A percentile compares a stretch with the other conserved stretches of the same genome.
These are phyloP conservation scores for Drosophila arawakana DNA, from an alignment of 1,140 invertebrate genomes.

Conservation along the genomic window DNA sequence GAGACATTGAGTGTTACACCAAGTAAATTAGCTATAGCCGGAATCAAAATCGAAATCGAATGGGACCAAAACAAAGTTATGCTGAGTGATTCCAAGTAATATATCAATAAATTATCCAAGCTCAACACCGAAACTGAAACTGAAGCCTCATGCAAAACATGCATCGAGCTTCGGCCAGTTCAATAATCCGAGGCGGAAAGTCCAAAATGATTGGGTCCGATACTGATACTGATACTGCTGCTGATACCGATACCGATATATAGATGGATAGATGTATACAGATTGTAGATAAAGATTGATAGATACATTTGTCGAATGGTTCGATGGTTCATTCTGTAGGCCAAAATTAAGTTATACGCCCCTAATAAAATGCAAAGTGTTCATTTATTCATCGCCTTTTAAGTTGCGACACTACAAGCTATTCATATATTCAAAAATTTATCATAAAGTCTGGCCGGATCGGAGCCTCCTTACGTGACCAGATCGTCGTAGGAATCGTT, in stretches of 20 bases:
- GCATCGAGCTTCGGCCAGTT: constrained; percentile 43
- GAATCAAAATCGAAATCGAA: constrained; percentile 60
- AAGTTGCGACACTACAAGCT: constrained; percentile 69
- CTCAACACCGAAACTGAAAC: constrained; percentile 11
- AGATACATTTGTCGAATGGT: constrained; percentile 15
- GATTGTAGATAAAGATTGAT: constrained; percentile 7
- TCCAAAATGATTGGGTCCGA: constrained; percentile 38
- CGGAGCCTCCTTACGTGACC: constrained; percentile 67
- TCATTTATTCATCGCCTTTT: constrained; percentile 72
- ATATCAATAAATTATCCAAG: constrained; percentile 80
- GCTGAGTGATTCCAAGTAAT: constrained; percentile 81
- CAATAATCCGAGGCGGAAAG: constrained; percentile 52
- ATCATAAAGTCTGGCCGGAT: constrained; percentile 66
- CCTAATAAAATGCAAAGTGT: constrained; percentile 65
- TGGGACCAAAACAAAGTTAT: constrained; percentile 68
- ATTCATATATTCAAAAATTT: constrained; percentile 83
- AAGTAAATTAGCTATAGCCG: constrained; percentile 63
- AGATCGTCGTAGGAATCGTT: constrained; percentile 10
- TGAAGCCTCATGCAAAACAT: constrained; percentile 16
- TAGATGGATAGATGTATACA: constrained; percentile 1
- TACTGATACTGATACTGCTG: constrained; percentile 3
- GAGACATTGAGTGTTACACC: constrained; percentile 9
- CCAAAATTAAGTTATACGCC: constrained; percentile 75
- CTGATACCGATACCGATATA: constrained; percentile 14
- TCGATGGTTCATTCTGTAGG: constrained; percentile 30